Base-by-base conservation (phyloP, 2,113 vertebrate genomes). In the Grammomys surdaster region DNA sequence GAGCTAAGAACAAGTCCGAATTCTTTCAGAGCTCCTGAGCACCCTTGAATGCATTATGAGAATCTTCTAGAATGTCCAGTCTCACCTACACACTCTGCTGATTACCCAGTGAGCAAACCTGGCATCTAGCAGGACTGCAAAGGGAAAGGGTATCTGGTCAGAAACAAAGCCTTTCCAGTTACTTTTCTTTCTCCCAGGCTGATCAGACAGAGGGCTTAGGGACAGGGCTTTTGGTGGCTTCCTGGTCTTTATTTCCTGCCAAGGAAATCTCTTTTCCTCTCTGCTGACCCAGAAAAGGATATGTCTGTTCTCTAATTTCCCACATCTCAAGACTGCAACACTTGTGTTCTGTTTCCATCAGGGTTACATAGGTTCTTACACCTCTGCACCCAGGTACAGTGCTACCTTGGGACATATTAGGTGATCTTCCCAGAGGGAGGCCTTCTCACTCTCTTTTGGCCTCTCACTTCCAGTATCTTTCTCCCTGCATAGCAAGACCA, bases 131-230 rank as follows among this genome's bases (percentile, higher is more conserved):
- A 26, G 4, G 11, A 11, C 46, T 56, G 56, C 72, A 67, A 85
- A 60, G 75, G 16, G 75, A 94, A 89, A 94, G 65, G 17, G 58
- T 14, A 80, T 93, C 92, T 70, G 46, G 78, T 75, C 16, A 91
- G 54, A 56, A 90, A 91, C 48, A 90, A 89, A 95, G 89, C 60
- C 69, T 36, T 89, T 89, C 65, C 2, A 0, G 76, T 85, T 77
- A 24, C 60, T 78, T 56, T 81, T 90, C 73, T 95, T 88, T 70
- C 80, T 95, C 19, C 56, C 24, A 48, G 60, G 63, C 67, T 65
- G 22, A 76, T 69, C 58, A 73, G 20, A 58, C 72, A 67, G 22
- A 60, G 69, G 69, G n/a, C 20, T 36, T 20, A 33, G 7, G 60
- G 1, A n/a, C n/a, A n/a, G 67, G 84, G 58, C 43, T 36, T 85